A percentile compares a stretch with the other conserved stretches of the same genome.
Conservation (phyloP, 1,140 invertebrate species). For the Orius laevigatus region DNA sequence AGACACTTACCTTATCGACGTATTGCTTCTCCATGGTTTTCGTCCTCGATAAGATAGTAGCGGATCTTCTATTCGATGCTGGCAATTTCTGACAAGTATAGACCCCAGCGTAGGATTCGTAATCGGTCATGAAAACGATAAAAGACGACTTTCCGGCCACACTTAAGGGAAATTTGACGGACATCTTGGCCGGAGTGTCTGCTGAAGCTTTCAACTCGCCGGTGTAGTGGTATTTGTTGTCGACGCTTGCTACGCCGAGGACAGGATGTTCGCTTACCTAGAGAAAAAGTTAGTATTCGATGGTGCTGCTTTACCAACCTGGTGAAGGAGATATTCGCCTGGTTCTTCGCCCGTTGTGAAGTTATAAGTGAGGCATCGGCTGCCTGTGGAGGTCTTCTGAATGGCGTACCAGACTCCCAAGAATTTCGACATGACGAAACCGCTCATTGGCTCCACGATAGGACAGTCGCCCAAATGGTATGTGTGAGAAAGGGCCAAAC, state of each 20-base stretch:
- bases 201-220: slow-evolving; percentile 43
- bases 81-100: slow-evolving; percentile 63
- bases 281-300: background rate
- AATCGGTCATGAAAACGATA: slow-evolving; percentile 57
- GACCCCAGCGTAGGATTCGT: slow-evolving; percentile 52
- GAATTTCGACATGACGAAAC: slow-evolving; percentile 61
- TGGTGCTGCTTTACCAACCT: slow-evolving; percentile 26
- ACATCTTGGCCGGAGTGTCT: slow-evolving; percentile 50
- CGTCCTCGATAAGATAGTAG: slow-evolving; percentile 55
- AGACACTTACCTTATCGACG: slow-evolving; percentile 46
- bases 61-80: slow-evolving; percentile 55
- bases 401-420: slow-evolving; percentile 67
- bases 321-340: slow-evolving; percentile 46
- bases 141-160: slow-evolving; percentile 59
- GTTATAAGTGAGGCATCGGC: slow-evolving; percentile 61
- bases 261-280: slow-evolving; percentile 50
- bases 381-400: slow-evolving; percentile 65
- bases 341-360: slow-evolving; percentile 46
- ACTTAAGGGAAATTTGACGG: slow-evolving; percentile 65
- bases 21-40: slow-evolving; percentile 47
- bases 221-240: slow-evolving; percentile 60
- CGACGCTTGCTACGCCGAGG: slow-evolving; percentile 27
- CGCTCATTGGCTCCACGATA: slow-evolving; percentile 44
- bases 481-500: slow-evolving; percentile 30
- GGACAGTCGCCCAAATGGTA: slow-evolving; percentile 62